A percentile compares a stretch with the other conserved stretches of the same genome.
Conservation (phyloP, 1,140 invertebrate genomes). For the Orchesella cincta region DNA sequence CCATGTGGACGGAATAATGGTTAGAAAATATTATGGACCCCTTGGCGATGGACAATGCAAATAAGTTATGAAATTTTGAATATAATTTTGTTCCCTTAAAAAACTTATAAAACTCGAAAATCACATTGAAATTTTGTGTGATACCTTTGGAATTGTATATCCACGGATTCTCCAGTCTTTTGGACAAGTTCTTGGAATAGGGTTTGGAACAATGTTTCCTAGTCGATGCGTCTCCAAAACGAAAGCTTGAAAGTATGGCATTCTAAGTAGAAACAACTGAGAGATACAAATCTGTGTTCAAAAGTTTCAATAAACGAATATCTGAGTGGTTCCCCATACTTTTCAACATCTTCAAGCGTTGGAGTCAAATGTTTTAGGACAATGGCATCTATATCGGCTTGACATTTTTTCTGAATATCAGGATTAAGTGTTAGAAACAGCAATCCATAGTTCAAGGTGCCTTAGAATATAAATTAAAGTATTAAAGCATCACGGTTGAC, state of each 20-base stretch:
- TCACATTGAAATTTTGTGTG: no score
- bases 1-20: conserved; percentile 22
- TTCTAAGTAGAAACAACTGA: conserved; percentile 62
- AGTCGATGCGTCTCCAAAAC: conserved; percentile 73
- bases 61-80: no score
- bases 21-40: conserved; percentile 12
- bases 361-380: conserved; percentile 62
- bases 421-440: conserved; percentile 15
- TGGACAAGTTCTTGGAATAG: conserved; percentile 74
- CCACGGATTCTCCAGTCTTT: conserved; percentile 70
- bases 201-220: conserved; percentile 74
- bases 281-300: no score
- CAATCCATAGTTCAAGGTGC: conserved; percentile 53
- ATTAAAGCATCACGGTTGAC: no score
- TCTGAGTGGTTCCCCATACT: no score
- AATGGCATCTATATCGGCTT: conserved; percentile 23
- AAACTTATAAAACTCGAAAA: no score
- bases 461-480: no score
- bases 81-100: no score
- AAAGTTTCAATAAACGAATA: no score
- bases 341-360: conserved; percentile 67
- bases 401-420: conserved; percentile 22
- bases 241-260: conserved; percentile 77
- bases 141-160: conserved; percentile 72
- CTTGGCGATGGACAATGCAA: no score